These are phyloP conservation scores for Neolamprologus devosi DNA, from an alignment of 2,113 vertebrate species.

Conservation along the genomic window DNA sequence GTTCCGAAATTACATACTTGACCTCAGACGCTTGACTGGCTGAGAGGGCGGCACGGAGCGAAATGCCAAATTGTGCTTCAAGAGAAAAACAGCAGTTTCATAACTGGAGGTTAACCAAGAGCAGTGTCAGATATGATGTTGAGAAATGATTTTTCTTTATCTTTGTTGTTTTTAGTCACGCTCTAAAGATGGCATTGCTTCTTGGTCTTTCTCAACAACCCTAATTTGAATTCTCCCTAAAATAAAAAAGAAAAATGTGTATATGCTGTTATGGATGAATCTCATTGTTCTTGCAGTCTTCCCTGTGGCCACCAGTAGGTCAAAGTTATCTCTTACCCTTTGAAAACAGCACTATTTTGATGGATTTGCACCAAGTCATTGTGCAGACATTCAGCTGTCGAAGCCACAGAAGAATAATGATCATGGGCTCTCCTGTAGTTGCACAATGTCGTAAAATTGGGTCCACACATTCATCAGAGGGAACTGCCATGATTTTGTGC, in stretches of 20 bases:
- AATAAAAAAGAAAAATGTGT: not conserved
- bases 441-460: not conserved
- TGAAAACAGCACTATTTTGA: not conserved
- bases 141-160: not conserved
- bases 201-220: not conserved
- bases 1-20: slow-evolving; percentile 52
- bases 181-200: not conserved
- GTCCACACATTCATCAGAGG: not conserved
- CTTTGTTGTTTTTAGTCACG: not conserved
- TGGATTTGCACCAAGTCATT: not conserved
- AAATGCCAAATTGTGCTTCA: slow-evolving; percentile 8
- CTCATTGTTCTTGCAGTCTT: not conserved
- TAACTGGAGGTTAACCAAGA: slow-evolving; percentile 5
- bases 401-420: not conserved
- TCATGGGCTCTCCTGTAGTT: not conserved
- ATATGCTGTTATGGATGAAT: not conserved
- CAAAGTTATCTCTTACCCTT: not conserved
- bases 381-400: not conserved
- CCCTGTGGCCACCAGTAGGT: not conserved
- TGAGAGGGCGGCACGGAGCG: not conserved
- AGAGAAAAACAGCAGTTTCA: slow-evolving; percentile 20
- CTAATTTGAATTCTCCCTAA: not conserved
- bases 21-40: slow-evolving; percentile 35
- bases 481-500: not conserved
- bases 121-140: not conserved